Conservation (phyloP, 2,113 vertebrate genomes). For the Ciconia boyciana region DNA sequence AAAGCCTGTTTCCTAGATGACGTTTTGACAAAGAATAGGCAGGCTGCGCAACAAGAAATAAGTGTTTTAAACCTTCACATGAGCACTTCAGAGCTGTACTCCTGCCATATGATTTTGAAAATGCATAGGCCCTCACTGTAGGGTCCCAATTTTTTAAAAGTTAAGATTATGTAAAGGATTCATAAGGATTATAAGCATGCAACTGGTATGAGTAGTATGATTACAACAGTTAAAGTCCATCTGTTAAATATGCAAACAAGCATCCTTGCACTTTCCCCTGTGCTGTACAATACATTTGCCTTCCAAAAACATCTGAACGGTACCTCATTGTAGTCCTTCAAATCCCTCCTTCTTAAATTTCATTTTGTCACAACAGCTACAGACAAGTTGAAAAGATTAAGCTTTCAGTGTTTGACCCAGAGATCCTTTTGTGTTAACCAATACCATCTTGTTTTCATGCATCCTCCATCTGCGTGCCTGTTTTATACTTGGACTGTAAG, state of each 20-base stretch:
- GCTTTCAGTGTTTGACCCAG: neutral
- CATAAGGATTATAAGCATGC: neutral
- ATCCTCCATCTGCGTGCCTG: neutral
- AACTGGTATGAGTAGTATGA: neutral
- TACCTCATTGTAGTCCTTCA: neutral
- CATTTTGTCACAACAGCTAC: neutral
- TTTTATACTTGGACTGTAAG: neutral
- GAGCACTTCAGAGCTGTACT: neutral
- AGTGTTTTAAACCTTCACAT: neutral
- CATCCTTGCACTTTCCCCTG: neutral
- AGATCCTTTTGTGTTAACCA: neutral
- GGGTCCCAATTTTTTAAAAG: neutral
- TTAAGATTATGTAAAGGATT: neutral
- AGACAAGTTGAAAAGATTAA: neutral
- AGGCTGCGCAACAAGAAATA: neutral
- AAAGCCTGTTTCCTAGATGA: neutral
- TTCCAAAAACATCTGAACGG: neutral
- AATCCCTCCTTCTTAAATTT: neutral
- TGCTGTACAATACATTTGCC: accelerated
- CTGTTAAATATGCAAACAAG: neutral
- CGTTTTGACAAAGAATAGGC: neutral
- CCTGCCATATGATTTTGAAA: neutral
- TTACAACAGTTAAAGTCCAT: neutral
- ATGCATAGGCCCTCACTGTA: neutral
- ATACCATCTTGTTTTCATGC: neutral